Evolutionary conservation across 2,113 vertebrate species (phyloP).

Genomic region (Oreochromis aureus): DNA sequence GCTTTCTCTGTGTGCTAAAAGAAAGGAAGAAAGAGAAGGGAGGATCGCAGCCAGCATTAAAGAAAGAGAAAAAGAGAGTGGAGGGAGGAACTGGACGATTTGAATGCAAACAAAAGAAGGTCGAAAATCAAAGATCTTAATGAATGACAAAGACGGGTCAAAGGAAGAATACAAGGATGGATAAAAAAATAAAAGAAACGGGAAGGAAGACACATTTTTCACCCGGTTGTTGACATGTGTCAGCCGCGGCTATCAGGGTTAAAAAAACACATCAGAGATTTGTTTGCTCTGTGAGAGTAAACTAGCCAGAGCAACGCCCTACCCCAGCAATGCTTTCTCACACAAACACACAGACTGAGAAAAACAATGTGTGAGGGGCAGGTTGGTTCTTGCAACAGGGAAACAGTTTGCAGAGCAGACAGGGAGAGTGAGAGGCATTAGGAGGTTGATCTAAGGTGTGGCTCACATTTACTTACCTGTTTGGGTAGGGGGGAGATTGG

Average conservation of each 20-base stretch:
- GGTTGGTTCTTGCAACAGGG: constrained; percentile 84
- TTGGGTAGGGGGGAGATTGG: constrained; percentile 64
- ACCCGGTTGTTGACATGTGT: constrained; percentile 44
- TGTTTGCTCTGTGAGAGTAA: constrained; percentile 65
- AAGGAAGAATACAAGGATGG: not conserved
- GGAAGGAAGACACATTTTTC: constrained; percentile 1
- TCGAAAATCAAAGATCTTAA: constrained; percentile 45
- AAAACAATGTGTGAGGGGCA: constrained; percentile 74
- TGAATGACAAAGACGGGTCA: constrained; percentile 25
- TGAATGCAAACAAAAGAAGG: constrained; percentile 52
- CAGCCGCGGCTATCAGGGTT: constrained; percentile 28
- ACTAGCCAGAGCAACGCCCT: constrained; percentile 50
- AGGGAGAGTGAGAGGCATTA: constrained; percentile 74
- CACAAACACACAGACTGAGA: constrained; percentile 19
- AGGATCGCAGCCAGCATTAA: constrained; percentile 25
- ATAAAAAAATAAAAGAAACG: constrained; percentile 21
- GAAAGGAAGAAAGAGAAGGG: constrained; percentile 46
- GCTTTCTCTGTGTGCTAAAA: constrained; percentile 41
- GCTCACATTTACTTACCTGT: constrained; percentile 81
- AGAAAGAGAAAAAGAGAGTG: constrained; percentile 20
- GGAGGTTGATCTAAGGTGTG: constrained; percentile 97
- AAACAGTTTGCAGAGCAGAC: constrained; percentile 88
- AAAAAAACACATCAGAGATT: constrained; percentile 62
- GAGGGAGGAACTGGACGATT: constrained; percentile 47
- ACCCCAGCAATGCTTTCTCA: not conserved